Evolutionary conservation across 2,113 vertebrate genomes (phyloP), one percentile per base, ranked within the genome.

Genomic region (Semicossyphus pulcher): DNA sequence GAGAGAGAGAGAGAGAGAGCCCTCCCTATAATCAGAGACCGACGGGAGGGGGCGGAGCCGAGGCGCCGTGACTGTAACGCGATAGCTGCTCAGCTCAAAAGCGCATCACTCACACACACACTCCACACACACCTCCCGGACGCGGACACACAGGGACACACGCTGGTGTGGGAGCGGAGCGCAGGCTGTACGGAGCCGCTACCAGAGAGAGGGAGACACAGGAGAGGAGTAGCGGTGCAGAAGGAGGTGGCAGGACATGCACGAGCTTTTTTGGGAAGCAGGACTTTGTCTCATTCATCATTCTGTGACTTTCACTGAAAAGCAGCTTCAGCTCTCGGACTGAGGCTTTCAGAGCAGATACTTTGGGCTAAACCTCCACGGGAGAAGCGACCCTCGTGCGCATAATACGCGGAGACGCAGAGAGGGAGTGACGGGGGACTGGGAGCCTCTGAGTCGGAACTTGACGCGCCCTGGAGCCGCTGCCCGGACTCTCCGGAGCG

Each of bases 51-150:
- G 95, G 95, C 93, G 95, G 95, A 86, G 93, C 88, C 88, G 88
- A 86, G 86, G 91, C 92, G 92, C 91, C 70, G 80, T 49, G 91
- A 92, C 93, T 94, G 95, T 95, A 95, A 96, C 92, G 93, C 93
- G 94, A 95, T 93, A 89, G 95, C 92, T 87, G 86, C 86, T 88
- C 90, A 63, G 93, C 91, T 94, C 92, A 91, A 86, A 92, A 85
- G 87, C 88, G 68, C 89, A 94, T 93, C 93, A 88, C 94, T 94
- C 56, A 37, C 49, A 3, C 70, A 28, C 70, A 16, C 66, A 54
- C 51, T 48, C 48, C 7, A 89, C 95, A 91, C 93, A 92, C 93
- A 91, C 91, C 80, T 90, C 79, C 41, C 74, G 15, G 75, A 76
- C 65, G 42, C 64, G 29, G 36, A 25, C 72, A 37, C 82, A 26